These are phyloP conservation scores for Dione juno DNA, from an alignment of 2,888 invertebrate genomes.

Conservation along the genomic window DNA sequence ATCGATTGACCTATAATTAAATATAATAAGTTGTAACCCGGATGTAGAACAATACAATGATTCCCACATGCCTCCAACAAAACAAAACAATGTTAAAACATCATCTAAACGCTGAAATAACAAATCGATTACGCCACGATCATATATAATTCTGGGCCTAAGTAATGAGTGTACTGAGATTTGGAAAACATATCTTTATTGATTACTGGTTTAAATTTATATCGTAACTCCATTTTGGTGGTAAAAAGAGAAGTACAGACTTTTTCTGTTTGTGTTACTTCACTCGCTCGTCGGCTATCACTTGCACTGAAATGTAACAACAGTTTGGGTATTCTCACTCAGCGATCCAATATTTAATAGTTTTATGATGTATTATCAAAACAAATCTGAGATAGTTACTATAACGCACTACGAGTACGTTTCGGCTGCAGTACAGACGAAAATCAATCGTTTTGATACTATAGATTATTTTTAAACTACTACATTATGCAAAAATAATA, in stretches of 20 bases:
- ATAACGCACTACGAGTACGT: slow-evolving; percentile 72
- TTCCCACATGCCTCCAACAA: slow-evolving; percentile 82
- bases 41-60: slow-evolving; percentile 81
- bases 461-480: slow-evolving; percentile 42
- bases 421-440: slow-evolving; percentile 67
- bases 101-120: slow-evolving; percentile 81
- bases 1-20: slow-evolving; percentile 56
- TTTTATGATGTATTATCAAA: slow-evolving; percentile 85
- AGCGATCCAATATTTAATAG: slow-evolving; percentile 84
- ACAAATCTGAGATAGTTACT: slow-evolving; percentile 80
- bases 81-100: slow-evolving; percentile 79
- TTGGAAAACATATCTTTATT: slow-evolving; percentile 26
- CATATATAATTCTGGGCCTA: slow-evolving; percentile 61
- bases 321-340: slow-evolving; percentile 82
- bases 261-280: slow-evolving; percentile 35
- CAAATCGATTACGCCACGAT: slow-evolving; percentile 79
- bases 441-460: slow-evolving; percentile 68
- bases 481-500: too few relatives aligned
- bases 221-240: slow-evolving; percentile 16
- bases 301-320: slow-evolving; percentile 65
- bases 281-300: slow-evolving; percentile 57
- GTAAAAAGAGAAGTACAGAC: slow-evolving; percentile 29
- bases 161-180: slow-evolving; percentile 52
- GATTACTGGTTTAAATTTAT: slow-evolving; percentile 31
- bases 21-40: slow-evolving; percentile 74